These are phyloP conservation scores for Drosophila trapezifrons DNA, from an alignment of 1,140 invertebrate species.

Conservation along the genomic window DNA sequence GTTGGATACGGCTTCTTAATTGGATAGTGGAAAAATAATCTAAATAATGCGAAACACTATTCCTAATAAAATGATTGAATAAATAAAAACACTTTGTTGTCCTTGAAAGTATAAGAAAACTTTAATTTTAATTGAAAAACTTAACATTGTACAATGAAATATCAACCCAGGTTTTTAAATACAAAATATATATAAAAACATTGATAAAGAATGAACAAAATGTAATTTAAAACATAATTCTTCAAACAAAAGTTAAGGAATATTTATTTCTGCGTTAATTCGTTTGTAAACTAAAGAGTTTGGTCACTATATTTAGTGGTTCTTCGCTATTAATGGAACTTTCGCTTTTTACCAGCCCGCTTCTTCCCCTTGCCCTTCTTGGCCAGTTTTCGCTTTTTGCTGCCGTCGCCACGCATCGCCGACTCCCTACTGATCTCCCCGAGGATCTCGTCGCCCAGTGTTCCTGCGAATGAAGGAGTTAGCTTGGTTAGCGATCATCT, in stretches of 20 bases:
- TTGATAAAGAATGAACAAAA: neutral
- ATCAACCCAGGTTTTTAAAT: neutral
- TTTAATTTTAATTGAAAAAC: constrained; percentile 50
- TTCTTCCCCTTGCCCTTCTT: constrained; percentile 84
- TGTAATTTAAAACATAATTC: constrained; percentile 17
- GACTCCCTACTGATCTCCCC: constrained; percentile 85
- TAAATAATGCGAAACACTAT: neutral
- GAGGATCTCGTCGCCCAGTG: constrained; percentile 92
- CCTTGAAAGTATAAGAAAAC: constrained; percentile 15
- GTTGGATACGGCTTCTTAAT: constrained; percentile 13
- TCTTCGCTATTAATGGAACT: constrained; percentile 84
- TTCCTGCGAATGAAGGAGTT: constrained; percentile 61
- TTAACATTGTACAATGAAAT: constrained; percentile 35
- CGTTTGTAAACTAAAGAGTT: constrained; percentile 28
- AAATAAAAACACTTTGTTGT: constrained; percentile 17
- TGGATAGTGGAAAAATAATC: constrained; percentile 19
- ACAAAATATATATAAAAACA: constrained; percentile 21
- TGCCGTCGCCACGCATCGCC: constrained; percentile 82
- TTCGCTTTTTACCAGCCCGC: constrained; percentile 85
- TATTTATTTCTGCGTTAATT: constrained; percentile 3
- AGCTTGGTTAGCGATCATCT: neutral
- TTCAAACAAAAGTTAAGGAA: neutral
- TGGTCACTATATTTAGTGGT: constrained; percentile 36
- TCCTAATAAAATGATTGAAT: neutral
- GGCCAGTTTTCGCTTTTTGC: constrained; percentile 85